Base-by-base conservation (phyloP, 1,140 invertebrate species). In the Halyomorpha halys region DNA sequence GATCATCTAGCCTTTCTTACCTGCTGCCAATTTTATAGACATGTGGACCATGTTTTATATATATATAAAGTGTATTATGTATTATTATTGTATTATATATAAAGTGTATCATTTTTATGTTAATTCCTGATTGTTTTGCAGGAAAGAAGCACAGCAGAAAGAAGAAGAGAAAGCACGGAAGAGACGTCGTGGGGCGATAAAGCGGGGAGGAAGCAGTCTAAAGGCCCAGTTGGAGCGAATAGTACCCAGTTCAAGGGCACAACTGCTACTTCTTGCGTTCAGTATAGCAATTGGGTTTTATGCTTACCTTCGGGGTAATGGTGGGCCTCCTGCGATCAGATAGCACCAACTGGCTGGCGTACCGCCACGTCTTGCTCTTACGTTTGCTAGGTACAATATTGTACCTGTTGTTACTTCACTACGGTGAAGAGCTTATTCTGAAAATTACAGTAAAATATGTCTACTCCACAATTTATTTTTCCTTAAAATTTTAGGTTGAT, bases 231-330 rank as follows among this genome's bases (percentile, higher is more conserved):
- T 68, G n/a, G 30, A 56, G 9, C 62, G 59, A 44, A 59, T 59
- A 21, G 53, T 66, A 2, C 62, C 60, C 44, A 64, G 59, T 14
- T 39, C 19, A 21, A 21, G 59, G 60, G 64, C 44, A 53, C 67
- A 67, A 18, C 11, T 68, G 3, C 44, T 71, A 19, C 44, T 71
- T 21, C 59, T 70, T 15, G 67, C 68, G 4, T 63, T 69, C 2
- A 70, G 68, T 44, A 11, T 71, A 4, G 70, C 70, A 14, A 59
- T 70, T 34, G 70, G 70, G 6, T 45, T 70, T 5, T 71, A 65
- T 54, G 70, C 70, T 11, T 69, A 69, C 56, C 45, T 69, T 1
- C 4, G 47, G 13, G 62, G 49, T n/a, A 59, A 62, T n/a, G 23
- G 25, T 34, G 16, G 39, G 13, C 23, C 34, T 3, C 16, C 30